Evolutionary conservation across 2,113 vertebrate genomes (phyloP).

Genomic region (Callocephalon fimbriatum): DNA sequence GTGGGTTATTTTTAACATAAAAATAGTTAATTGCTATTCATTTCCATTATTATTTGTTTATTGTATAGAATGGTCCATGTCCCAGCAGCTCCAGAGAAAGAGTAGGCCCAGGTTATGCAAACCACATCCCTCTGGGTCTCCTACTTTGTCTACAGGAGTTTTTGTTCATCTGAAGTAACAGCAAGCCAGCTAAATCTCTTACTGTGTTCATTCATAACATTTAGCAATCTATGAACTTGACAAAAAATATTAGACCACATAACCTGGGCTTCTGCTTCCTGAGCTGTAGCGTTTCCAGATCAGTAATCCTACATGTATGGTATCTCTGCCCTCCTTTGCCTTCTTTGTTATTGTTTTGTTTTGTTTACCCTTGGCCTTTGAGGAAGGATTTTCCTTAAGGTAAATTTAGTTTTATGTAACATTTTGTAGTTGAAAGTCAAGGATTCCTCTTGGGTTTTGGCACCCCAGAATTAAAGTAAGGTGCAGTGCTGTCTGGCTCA

Average conservation of each 20-base stretch:
- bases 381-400: not conserved
- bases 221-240: not conserved
- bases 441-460: not conserved
- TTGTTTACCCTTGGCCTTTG: not conserved
- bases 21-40: not conserved
- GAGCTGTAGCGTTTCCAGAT: not conserved
- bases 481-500: not conserved
- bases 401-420: not conserved
- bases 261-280: not conserved
- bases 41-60: not conserved
- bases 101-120: not conserved
- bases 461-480: not conserved
- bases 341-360: not conserved
- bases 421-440: not conserved
- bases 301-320: not conserved
- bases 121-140: not conserved
- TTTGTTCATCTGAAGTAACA: not conserved
- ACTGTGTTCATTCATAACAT: not conserved
- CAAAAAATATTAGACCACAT: not conserved
- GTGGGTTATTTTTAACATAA: not conserved
- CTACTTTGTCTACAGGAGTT: not conserved
- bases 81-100: not conserved
- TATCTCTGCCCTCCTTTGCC: not conserved
- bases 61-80: not conserved
- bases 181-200: not conserved